Base-by-base conservation (phyloP, 2,888 invertebrate species). In the Napeogenes sylphis region DNA sequence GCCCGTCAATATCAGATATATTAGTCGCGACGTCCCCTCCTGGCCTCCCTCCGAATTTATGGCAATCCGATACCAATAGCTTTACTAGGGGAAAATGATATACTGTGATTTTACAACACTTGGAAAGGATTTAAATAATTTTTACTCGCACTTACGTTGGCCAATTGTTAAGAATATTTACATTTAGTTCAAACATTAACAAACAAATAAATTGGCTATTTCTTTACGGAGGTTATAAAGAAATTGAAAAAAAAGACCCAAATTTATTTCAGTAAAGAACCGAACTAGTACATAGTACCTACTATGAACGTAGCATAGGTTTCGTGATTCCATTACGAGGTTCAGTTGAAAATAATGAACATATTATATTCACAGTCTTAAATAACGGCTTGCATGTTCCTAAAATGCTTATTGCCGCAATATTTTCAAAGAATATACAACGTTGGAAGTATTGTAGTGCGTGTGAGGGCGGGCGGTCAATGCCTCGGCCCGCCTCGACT, bases 21-120 rank as follows among this genome's bases (percentile, higher is more conserved):
- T 74, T 73, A 73, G 77, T 72, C 74, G 75, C 74, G 72, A 69
- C 74, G 71, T 68, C 73, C 70, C 51, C 62, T 59, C 65, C 66
- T 56, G 64, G 62, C 73, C 42, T 42, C 68, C 69, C 68, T 73
- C 77, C 77, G 74, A 86, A 86, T 87, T 86, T 85, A 87, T 85
- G 75, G 85, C 84, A 87, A 89, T 86, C 77, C 85, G 82, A 88
- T 85, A 86, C 69, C 63, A 55, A 60, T 66, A 56, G 51, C 47
- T 38, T 30, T n/a, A 51, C 51, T 51, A 30, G 8, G 30, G 21
- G 30, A 21, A 51, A 51, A 14, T 14, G 47, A 47, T 47, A 47
- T 51, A 51, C 51, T 12, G 30, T 8, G 51, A 51, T 51, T 51
- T 30, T 30, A 51, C 12, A 51, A 51, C n/a, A 21, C 6, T n/a